Evolutionary conservation across 2,797 vertebrate species (phyloP).

Genomic region (Xerus rutilus): DNA sequence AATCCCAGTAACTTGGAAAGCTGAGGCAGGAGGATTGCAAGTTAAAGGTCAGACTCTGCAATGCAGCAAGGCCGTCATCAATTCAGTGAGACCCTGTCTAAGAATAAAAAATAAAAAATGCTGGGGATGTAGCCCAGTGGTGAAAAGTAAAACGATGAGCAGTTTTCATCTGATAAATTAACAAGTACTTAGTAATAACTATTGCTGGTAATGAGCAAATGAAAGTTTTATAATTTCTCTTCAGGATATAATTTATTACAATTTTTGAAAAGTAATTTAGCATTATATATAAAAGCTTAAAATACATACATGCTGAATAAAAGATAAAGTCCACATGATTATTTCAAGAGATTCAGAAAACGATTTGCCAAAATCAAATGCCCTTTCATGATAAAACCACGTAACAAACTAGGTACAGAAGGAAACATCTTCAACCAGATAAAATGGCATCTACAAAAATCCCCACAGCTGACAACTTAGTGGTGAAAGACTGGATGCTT

Average conservation of each 20-base stretch:
- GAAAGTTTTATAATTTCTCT: background rate
- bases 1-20: too few relatives aligned
- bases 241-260: background rate
- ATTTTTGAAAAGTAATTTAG: constrained; percentile 1
- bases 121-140: too few relatives aligned
- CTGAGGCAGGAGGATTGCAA: too few relatives aligned
- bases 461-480: background rate
- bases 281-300: constrained; percentile 16
- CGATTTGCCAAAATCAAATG: constrained; percentile 13
- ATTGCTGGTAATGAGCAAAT: background rate
- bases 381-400: background rate
- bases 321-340: background rate
- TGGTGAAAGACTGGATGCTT: background rate
- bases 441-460: background rate
- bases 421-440: background rate
- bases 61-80: too few relatives aligned
- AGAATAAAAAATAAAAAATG: too few relatives aligned
- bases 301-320: background rate
- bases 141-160: too few relatives aligned
- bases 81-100: too few relatives aligned
- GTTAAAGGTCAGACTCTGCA: too few relatives aligned
- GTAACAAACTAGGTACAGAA: constrained; percentile 39
- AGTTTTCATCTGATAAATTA: too few relatives aligned
- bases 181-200: background rate
- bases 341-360: background rate